Base-by-base conservation (phyloP, 2,113 vertebrate species). In the Limanda limanda region DNA sequence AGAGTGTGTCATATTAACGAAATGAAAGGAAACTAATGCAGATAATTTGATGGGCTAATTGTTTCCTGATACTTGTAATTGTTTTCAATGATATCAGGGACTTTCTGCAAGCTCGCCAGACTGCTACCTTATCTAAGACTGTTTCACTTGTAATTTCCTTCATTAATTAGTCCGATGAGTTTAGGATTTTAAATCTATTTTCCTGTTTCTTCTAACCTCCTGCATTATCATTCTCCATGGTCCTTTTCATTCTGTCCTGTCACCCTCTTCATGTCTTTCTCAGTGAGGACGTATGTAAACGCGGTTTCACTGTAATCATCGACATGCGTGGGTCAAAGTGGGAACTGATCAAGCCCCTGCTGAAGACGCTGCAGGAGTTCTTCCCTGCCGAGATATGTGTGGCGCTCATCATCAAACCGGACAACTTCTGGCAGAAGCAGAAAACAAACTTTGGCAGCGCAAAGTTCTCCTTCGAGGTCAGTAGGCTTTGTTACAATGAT, bases 401-500 rank as follows among this genome's bases (percentile, higher is more conserved):
- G 80, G 97, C 98, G 23, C 97, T 99, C 84, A 99, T 99, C 93
- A 99, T 99, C 91, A 99, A 99, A 90, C 98, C 98, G 0, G 98
- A 99, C 92, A 99, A 98, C 93, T 99, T 99, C 94, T 99, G 98
- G 98, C 98, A 99, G 94, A 99, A 99, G 61, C 98, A 99, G 94
- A 99, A 99, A 90, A 99, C 98, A 1, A 99, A 99, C 92, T 99
- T 99, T 0, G 98, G 98, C 88, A 99, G 97, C 81, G 97, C 98
- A 64, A 99, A 99, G 89, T 99, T 99, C 91, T 98, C 97, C 89
- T 99, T 99, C 82, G 98, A 99, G 97, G 98, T 99, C 68, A 52
- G 83, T 64, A n/a, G 42, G 17, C 18, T 42, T 1, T 2, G 24
- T 58, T 56, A 10, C 35, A 10, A 31, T 31, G 31, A 31, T 31